A percentile compares a stretch with the other conserved stretches of the same genome.
Conservation (phyloP, 1,140 invertebrate genomes). For the Tetraneura akinire region DNA sequence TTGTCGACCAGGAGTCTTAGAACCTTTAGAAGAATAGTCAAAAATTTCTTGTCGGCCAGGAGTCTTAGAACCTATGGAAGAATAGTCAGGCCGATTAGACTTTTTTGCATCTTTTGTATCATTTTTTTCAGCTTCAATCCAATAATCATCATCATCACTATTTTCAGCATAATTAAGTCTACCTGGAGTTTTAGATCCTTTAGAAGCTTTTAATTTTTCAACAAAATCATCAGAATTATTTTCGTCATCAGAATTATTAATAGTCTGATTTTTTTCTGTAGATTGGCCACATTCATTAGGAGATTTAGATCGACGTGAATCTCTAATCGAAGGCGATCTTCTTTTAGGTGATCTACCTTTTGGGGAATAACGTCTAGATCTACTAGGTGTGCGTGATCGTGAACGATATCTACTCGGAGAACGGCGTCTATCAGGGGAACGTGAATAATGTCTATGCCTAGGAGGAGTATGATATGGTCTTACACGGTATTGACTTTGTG, state of each 20-base stretch:
- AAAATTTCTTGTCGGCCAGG: constrained; percentile 4
- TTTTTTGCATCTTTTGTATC: constrained; percentile 29
- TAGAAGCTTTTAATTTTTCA: constrained; percentile 44
- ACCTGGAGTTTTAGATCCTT: constrained; percentile 37
- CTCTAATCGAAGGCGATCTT: constrained; percentile 19
- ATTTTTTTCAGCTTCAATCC: constrained; percentile 32
- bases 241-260: constrained; percentile 22
- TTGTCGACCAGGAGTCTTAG: constrained; percentile 18
- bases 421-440: constrained; percentile 34
- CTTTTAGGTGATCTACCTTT: constrained; percentile 32
- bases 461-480: constrained; percentile 39
- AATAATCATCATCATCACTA: constrained; percentile 44
- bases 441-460: constrained; percentile 45
- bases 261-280: constrained; percentile 10
- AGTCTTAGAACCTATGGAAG: constrained; percentile 25
- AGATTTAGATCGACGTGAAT: constrained; percentile 5
- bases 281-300: background rate
- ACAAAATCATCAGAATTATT: constrained; percentile 50
- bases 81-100: background rate
- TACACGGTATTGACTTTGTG: constrained; percentile 42
- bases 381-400: constrained; percentile 15
- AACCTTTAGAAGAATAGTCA: constrained; percentile 24
- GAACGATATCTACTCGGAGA: constrained; percentile 38
- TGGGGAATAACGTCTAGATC: constrained; percentile 15
- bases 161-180: constrained; percentile 26